Evolutionary conservation across 2,888 invertebrate species (phyloP).

Genomic region (Metacarcinus magister): DNA sequence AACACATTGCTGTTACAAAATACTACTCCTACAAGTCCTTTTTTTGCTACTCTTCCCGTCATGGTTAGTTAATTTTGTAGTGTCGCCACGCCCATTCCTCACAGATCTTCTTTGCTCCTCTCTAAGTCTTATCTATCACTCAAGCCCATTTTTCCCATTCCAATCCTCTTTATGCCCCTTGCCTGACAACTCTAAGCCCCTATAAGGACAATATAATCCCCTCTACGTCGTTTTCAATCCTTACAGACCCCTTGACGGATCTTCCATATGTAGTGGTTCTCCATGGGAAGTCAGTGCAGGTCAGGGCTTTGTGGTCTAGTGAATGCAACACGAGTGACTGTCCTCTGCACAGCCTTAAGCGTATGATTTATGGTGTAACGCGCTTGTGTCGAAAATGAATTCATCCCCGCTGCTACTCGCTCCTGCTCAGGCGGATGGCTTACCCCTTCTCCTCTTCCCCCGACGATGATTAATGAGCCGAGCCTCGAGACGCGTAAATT

Average conservation of each 20-base stretch:
- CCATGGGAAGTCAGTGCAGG: not conserved
- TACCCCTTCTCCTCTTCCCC: not conserved
- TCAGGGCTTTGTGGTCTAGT: not conserved
- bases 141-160: not conserved
- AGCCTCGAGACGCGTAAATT: not conserved
- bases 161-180: not conserved
- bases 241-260: not conserved
- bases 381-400: constrained; percentile 9
- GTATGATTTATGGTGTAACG: constrained; percentile 7
- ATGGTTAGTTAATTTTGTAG: not conserved
- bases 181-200: not conserved
- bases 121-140: not conserved
- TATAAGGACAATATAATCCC: constrained; percentile 26
- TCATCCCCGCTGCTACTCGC: not conserved
- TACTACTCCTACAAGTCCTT: not conserved
- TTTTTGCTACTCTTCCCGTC: not conserved
- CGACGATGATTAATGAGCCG: not conserved
- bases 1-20: not conserved
- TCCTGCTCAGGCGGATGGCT: not conserved
- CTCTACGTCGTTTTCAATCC: not conserved
- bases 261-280: not conserved
- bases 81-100: not conserved
- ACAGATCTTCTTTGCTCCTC: not conserved
- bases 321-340: not conserved
- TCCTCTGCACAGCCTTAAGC: not conserved